A percentile compares a stretch with the other conserved stretches of the same genome.
phyloP scores from a whole-genome alignment of 2,113 vertebrate genomes.

The Phalacrocorax aristotelis region DNA sequence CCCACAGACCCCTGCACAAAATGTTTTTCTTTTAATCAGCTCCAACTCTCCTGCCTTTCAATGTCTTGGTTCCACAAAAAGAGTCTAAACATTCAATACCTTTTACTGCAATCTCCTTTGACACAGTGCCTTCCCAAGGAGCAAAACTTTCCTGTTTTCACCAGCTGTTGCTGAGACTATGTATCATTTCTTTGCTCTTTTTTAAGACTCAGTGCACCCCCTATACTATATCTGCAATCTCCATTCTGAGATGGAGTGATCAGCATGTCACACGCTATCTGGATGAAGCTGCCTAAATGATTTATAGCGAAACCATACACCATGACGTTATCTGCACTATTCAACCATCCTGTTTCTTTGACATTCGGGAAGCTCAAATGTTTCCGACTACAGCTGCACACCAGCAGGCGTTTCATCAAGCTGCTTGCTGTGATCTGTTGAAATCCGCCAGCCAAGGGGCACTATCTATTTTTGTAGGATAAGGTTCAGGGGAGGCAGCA shows the following conservation, averaged over 20 bases:
- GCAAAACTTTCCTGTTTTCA: not conserved
- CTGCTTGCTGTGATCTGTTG: not conserved
- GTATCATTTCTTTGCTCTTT: not conserved
- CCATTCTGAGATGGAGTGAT: not conserved
- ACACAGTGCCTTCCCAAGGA: not conserved
- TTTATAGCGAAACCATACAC: not conserved
- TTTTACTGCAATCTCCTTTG: not conserved
- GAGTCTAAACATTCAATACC: not conserved
- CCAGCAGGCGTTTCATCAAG: not conserved
- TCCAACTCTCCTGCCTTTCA: not conserved
- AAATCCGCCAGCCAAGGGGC: not conserved
- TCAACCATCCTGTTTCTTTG: not conserved
- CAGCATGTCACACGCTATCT: not conserved
- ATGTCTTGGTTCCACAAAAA: not conserved
- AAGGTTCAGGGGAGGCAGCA: not conserved
- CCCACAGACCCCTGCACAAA: not conserved
- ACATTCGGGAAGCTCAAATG: not conserved
- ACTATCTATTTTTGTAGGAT: not conserved
- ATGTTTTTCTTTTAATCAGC: not conserved
- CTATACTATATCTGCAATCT: not conserved
- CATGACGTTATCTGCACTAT: not conserved
- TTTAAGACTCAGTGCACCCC: not conserved
- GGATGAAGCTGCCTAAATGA: not conserved
- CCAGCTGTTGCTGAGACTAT: not conserved
- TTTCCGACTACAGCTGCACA: not conserved